A percentile compares a stretch with the other conserved stretches of the same genome.
phyloP scores from a whole-genome alignment of 2,888 invertebrate genomes.

The Heliconius ismenius region DNA sequence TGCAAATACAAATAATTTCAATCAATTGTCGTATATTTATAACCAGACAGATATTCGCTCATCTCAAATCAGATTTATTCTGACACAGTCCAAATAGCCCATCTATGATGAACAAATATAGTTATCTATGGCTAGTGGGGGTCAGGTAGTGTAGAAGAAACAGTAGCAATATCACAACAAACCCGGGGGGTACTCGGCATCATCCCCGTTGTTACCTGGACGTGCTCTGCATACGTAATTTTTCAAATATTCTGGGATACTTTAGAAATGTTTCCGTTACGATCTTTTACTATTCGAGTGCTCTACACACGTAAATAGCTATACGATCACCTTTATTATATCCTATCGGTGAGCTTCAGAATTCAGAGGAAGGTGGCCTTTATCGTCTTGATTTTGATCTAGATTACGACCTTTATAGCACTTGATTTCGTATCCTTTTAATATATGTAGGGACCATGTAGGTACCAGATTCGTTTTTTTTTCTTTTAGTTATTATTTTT shows the following conservation, averaged over 20 bases:
- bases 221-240: constrained; percentile 73
- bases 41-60: background rate
- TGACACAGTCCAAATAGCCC: background rate
- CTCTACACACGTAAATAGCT: constrained; percentile 73
- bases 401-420: constrained; percentile 36
- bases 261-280: constrained; percentile 77
- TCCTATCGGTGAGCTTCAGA: constrained; percentile 53
- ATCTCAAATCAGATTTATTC: constrained; percentile 3
- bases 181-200: constrained; percentile 70
- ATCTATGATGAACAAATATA: constrained; percentile 11
- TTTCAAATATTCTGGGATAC: constrained; percentile 69
- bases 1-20: background rate
- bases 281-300: constrained; percentile 72
- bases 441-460: background rate
- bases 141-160: constrained; percentile 78
- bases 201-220: constrained; percentile 72
- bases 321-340: constrained; percentile 66
- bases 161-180: constrained; percentile 77
- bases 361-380: constrained; percentile 45
- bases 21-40: background rate
- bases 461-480: background rate
- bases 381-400: constrained; percentile 46
- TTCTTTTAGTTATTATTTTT: too few species aligned
- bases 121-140: constrained; percentile 56
- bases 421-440: background rate